Percentiles rank a stretch among this genome's conserved stretches.
Conservation (phyloP, 30 jellyfish, hydroid and myxozoan species). For the Aurelia coerulea region DNA sequence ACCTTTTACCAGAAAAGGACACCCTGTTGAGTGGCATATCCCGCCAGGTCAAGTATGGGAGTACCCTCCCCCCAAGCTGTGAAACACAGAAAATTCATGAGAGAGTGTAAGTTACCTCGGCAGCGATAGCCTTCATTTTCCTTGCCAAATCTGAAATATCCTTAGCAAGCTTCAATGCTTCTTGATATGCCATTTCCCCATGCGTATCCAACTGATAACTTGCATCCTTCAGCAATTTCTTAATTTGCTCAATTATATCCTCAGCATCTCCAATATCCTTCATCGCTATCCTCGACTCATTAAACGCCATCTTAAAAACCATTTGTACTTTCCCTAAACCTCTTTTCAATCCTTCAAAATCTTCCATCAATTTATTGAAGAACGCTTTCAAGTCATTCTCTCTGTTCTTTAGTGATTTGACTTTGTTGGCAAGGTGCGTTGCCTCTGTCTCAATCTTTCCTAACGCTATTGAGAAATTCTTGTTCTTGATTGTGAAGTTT, state of each 20-base stretch:
- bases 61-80: too few relatives aligned
- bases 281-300: conserved; percentile 62
- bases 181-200: conserved; percentile 53
- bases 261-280: conserved; percentile 74
- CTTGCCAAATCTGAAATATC: conserved; percentile 84
- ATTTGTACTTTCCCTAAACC: conserved; percentile 38
- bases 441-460: conserved; percentile 58
- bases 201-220: conserved; percentile 56
- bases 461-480: conserved; percentile 77
- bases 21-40: too few relatives aligned
- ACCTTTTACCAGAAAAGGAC: too few relatives aligned
- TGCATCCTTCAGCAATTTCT: conserved; percentile 62
- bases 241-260: conserved; percentile 81
- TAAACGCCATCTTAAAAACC: conserved; percentile 55
- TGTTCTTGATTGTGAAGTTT: conserved; percentile 73
- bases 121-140: conserved; percentile 87
- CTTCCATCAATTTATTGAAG: conserved; percentile 59
- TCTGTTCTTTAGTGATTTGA: conserved; percentile 42
- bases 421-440: conserved; percentile 44
- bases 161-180: conserved; percentile 55
- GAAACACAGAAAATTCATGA: too few relatives aligned
- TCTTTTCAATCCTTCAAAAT: conserved; percentile 55
- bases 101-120: conserved; percentile 70
- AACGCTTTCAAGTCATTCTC: conserved; percentile 74
- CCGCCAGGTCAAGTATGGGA: too few relatives aligned